phyloP scores from a whole-genome alignment of 2,113 vertebrate species.

The Carassius carassius region DNA sequence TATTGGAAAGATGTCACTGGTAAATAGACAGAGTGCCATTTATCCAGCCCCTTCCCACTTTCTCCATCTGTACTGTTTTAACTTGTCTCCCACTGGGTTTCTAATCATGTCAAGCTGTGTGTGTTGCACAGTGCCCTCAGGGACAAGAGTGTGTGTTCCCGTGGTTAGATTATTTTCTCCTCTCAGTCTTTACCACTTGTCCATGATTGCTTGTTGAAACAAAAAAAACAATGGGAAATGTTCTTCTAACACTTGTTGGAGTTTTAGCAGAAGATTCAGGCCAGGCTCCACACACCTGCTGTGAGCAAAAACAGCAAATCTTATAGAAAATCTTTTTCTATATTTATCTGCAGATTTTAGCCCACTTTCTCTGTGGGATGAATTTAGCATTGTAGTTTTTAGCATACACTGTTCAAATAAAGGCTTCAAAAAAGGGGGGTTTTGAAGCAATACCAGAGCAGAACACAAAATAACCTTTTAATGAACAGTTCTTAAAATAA shows the following conservation, averaged over 20 bases:
- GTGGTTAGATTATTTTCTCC: neutral
- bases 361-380: neutral
- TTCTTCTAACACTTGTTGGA: neutral
- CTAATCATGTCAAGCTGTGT: constrained; percentile 17
- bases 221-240: neutral
- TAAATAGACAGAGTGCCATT: constrained; percentile 31
- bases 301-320: neutral
- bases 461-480: too few relatives aligned
- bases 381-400: neutral
- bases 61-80: neutral
- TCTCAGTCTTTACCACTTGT: constrained; percentile 11
- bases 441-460: neutral
- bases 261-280: neutral
- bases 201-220: neutral
- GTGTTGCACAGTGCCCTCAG: constrained; percentile 12
- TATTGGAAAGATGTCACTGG: constrained; percentile 32
- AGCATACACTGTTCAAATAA: neutral
- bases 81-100: constrained; percentile 18
- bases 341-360: neutral
- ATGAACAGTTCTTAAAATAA: too few relatives aligned
- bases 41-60: neutral
- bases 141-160: constrained; percentile 7
- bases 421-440: neutral
- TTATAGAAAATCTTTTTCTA: neutral
- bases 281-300: constrained; percentile 10